These are phyloP conservation scores for Metopia argyrocephala DNA, from an alignment of 2,888 invertebrate genomes.

Conservation along the genomic window DNA sequence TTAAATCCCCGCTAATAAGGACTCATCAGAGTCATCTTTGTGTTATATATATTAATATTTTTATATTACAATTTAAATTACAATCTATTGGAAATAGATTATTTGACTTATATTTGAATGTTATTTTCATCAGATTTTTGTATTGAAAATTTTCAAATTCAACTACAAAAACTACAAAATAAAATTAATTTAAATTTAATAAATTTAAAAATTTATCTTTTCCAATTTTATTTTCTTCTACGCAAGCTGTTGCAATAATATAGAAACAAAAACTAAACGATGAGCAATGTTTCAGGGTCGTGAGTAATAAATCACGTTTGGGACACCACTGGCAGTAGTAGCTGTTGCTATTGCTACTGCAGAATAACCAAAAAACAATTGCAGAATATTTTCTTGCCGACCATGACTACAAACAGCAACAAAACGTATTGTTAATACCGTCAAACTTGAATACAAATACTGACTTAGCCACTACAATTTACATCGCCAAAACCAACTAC, in stretches of 20 bases:
- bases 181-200: constrained; percentile 44
- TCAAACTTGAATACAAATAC: constrained; percentile 18
- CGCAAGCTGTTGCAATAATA: constrained; percentile 54
- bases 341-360: constrained; percentile 61
- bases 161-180: background rate
- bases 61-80: no score
- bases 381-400: constrained; percentile 46
- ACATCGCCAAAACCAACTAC: constrained; percentile 17
- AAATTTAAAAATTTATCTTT: constrained; percentile 44
- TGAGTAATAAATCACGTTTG: constrained; percentile 66
- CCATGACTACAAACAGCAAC: constrained; percentile 5
- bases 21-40: no score
- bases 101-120: no score
- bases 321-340: constrained; percentile 63
- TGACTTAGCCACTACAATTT: background rate
- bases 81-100: no score
- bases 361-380: constrained; percentile 62
- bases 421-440: constrained; percentile 19
- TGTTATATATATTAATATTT: no score
- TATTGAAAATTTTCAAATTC: background rate
- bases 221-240: constrained; percentile 30
- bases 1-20: no score
- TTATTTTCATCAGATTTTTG: no score
- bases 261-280: constrained; percentile 38
- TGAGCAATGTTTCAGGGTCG: constrained; percentile 64